Evolutionary conservation across 2,797 vertebrate species (phyloP).

Genomic region (Pogoniulus pusillus): DNA sequence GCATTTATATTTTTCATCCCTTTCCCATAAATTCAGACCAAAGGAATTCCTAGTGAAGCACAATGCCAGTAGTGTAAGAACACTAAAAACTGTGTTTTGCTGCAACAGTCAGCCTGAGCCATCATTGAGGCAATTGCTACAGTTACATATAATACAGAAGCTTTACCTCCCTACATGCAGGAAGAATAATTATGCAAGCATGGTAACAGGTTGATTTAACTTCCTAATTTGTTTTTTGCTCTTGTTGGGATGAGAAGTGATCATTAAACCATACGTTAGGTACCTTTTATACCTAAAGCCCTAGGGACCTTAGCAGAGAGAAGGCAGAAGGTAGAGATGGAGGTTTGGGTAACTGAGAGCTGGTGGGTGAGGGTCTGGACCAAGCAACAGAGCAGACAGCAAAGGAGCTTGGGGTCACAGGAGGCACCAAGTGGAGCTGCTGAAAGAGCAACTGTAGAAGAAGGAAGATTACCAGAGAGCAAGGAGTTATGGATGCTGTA

Average conservation of each 20-base stretch:
- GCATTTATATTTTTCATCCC: background rate
- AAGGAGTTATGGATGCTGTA: background rate
- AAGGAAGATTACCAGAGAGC: background rate
- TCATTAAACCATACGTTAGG: background rate
- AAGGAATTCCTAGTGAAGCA: background rate
- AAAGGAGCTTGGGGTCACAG: background rate
- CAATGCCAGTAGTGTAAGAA: background rate
- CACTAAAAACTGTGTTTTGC: background rate
- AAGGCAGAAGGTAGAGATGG: background rate
- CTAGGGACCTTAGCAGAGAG: background rate
- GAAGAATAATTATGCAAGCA: background rate
- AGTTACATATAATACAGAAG: background rate
- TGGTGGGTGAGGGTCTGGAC: background rate
- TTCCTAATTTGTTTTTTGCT: slow-evolving; percentile 17
- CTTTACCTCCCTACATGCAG: background rate
- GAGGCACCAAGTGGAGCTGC: background rate
- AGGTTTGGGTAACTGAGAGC: background rate
- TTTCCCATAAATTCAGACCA: background rate
- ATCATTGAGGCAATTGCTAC: background rate
- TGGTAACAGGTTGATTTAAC: slow-evolving; percentile 28
- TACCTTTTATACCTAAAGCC: background rate
- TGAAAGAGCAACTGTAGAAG: background rate
- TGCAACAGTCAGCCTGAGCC: background rate
- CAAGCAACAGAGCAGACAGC: background rate
- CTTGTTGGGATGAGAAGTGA: slow-evolving; percentile 10